These are phyloP conservation scores for Calyptomena viridis DNA, from an alignment of 2,113 vertebrate species.

Conservation along the genomic window DNA sequence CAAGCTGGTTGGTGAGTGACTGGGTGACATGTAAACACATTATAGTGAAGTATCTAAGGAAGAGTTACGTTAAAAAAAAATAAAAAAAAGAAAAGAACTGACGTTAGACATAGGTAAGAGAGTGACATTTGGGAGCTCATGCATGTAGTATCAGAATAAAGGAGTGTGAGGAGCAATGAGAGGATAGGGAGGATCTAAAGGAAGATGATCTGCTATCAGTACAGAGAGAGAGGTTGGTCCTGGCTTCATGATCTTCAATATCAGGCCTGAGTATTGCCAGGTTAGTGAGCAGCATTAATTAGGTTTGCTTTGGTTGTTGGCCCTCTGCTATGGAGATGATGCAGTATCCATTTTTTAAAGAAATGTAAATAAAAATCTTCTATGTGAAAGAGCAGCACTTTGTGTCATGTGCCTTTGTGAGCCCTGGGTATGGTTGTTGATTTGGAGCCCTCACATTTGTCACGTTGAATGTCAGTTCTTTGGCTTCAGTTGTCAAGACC, in stretches of 20 bases:
- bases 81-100: neutral
- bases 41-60: neutral
- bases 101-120: neutral
- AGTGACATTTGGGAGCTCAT: neutral
- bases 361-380: neutral
- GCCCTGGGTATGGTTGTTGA: neutral
- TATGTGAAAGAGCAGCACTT: neutral
- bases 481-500: neutral
- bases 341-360: neutral
- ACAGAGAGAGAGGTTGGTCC: neutral
- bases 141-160: neutral
- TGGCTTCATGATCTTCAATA: neutral
- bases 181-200: neutral
- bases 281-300: neutral
- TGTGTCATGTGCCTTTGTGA: neutral
- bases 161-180: neutral
- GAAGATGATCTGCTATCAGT: neutral
- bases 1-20: neutral
- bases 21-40: neutral
- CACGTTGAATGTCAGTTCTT: accelerated
- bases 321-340: neutral
- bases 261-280: neutral
- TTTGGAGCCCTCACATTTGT: neutral
- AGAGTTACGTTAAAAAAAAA: neutral
- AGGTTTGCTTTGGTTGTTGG: neutral